These are phyloP conservation scores for Aspidiotus rigidus DNA, from an alignment of 2,888 invertebrate species.

Conservation along the genomic window DNA sequence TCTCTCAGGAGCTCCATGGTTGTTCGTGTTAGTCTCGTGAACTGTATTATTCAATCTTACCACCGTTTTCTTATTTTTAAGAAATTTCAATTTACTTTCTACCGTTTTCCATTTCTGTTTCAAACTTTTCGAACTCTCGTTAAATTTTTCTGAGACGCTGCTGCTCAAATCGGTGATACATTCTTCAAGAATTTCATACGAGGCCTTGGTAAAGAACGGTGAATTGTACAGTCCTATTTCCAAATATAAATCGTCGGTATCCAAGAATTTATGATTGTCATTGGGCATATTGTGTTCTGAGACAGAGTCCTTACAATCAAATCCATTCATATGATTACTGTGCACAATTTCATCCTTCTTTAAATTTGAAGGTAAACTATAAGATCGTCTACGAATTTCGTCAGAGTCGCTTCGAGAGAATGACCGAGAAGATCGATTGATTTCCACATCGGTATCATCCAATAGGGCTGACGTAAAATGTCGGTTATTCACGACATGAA, in stretches of 20 bases:
- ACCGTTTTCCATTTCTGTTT: conserved; percentile 51
- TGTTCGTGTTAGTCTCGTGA: conserved; percentile 28
- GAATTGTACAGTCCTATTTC: conserved; percentile 34
- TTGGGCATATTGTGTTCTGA: background rate
- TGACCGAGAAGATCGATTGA: background rate
- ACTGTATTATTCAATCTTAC: conserved; percentile 6
- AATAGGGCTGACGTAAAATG: conserved; percentile 24
- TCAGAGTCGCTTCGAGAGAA: conserved; percentile 7
- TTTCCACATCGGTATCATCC: conserved; percentile 10
- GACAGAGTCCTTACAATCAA: background rate
- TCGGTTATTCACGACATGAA: conserved; percentile 42
- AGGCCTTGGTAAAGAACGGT: conserved; percentile 38
- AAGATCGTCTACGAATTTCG: conserved; percentile 29
- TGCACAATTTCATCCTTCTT: conserved; percentile 14
- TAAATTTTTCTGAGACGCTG: conserved; percentile 49
- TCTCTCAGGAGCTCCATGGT: conserved; percentile 12
- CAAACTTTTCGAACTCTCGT: conserved; percentile 48
- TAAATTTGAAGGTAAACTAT: conserved; percentile 20
- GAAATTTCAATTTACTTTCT: conserved; percentile 43
- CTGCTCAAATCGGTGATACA: conserved; percentile 48
- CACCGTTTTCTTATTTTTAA: conserved; percentile 24
- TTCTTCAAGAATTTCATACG: conserved; percentile 42
- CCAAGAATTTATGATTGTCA: background rate
- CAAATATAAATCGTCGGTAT: conserved; percentile 24
- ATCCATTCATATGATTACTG: background rate